Percentiles rank a stretch among this genome's conserved stretches.
Conservation (phyloP, 1,140 invertebrate species). For the Aethina tumida region DNA sequence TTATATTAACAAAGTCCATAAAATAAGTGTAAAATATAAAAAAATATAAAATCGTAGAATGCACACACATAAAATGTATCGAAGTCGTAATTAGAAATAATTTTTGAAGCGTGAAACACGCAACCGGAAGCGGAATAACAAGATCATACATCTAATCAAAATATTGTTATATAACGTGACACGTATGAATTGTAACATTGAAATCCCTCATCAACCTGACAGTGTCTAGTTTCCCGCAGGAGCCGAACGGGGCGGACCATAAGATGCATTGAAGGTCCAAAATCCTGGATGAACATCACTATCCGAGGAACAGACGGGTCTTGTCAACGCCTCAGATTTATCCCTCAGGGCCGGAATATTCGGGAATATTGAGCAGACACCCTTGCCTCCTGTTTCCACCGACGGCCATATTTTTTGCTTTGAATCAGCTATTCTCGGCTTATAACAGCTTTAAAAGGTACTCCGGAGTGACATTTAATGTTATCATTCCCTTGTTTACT, state of each 20-base stretch:
- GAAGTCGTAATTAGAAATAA: too few relatives aligned
- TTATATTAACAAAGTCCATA: too few relatives aligned
- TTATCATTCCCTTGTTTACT: constrained; percentile 4
- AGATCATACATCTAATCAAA: constrained; percentile 6
- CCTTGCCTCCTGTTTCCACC: too few relatives aligned
- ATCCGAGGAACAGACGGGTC: constrained; percentile 10
- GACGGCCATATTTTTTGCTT: constrained; percentile 2
- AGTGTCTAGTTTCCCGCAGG: constrained; percentile 9
- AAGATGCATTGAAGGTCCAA: constrained; percentile 9
- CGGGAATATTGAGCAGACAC: constrained; percentile 14
- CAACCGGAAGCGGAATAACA: too few relatives aligned
- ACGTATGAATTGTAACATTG: constrained; percentile 16
- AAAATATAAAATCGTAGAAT: too few relatives aligned
- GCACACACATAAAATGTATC: too few relatives aligned
- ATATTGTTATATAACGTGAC: constrained; percentile 10
- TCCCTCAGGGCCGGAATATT: constrained; percentile 9
- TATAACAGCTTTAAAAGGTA: constrained; percentile 3
- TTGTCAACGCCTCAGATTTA: constrained; percentile 14
- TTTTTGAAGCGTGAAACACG: too few relatives aligned
- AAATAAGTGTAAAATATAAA: too few relatives aligned
- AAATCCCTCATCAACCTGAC: constrained; percentile 17
- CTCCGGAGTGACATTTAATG: constrained; percentile 4
- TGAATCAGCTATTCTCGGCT: constrained; percentile 1
- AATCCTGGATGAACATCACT: constrained; percentile 12
- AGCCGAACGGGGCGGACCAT: constrained; percentile 3